Conservation (phyloP, 2,888 invertebrate genomes). For the Eumerus sabulonum region DNA sequence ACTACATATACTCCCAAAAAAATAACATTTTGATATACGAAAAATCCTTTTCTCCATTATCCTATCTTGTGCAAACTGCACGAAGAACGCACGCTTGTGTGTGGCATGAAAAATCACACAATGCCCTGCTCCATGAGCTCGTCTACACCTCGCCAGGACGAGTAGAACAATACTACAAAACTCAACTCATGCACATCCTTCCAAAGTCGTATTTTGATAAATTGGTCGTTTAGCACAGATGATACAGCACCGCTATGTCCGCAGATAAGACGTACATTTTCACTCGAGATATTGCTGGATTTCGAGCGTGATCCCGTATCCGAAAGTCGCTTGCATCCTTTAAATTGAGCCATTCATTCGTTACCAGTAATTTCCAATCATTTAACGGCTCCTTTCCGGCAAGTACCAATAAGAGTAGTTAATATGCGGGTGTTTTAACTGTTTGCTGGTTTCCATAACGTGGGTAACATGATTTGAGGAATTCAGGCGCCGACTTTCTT, state of each 20-base stretch:
- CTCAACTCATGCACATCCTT: constrained; percentile 10
- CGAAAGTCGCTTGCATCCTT: constrained; percentile 26
- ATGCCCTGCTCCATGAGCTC: constrained; percentile 23
- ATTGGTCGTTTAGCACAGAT: constrained; percentile 68
- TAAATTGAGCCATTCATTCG: constrained; percentile 18
- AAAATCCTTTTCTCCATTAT: constrained; percentile 43
- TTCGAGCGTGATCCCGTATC: constrained; percentile 41
- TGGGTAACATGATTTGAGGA: constrained; percentile 14
- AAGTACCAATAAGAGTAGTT: constrained; percentile 26
- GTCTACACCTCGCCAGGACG: too few relatives aligned
- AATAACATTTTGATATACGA: constrained; percentile 61
- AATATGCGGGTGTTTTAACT: too few relatives aligned
- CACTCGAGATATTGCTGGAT: constrained; percentile 52
- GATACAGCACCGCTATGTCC: constrained; percentile 58
- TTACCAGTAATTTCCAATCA: constrained; percentile 57
- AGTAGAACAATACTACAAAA: too few relatives aligned
- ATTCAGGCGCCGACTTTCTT: constrained; percentile 51
- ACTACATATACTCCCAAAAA: constrained; percentile 49
- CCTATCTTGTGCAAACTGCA: not conserved
- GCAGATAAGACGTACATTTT: constrained; percentile 63
- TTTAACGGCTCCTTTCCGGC: constrained; percentile 25
- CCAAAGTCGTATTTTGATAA: constrained; percentile 67
- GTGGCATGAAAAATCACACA: constrained; percentile 63
- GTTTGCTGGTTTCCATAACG: not conserved
- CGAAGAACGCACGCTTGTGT: constrained; percentile 1